Evolutionary conservation across 2,888 invertebrate genomes (phyloP).

Genomic region (Sinodicranocentrus sp.): DNA sequence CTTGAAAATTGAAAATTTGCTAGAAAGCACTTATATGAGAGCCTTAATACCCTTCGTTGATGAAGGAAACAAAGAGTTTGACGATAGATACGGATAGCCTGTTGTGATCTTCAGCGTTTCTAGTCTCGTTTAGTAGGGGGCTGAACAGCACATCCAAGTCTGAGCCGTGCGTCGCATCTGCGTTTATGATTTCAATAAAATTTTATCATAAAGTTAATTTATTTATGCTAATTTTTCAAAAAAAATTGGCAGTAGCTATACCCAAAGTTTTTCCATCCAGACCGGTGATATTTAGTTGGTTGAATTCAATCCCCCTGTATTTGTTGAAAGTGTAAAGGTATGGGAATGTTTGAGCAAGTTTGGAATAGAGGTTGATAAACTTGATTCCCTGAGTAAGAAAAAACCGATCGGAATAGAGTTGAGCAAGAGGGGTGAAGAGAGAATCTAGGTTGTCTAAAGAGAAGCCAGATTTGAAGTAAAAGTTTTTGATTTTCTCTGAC

Average conservation of each 20-base stretch:
- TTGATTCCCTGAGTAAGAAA: conserved; percentile 22
- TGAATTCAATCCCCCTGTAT: conserved; percentile 34
- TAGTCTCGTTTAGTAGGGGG: conserved; percentile 27
- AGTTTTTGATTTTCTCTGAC: conserved; percentile 46
- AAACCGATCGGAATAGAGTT: conserved; percentile 50
- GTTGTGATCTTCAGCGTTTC: conserved; percentile 19
- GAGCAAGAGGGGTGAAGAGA: conserved; percentile 12
- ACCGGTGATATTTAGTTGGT: neutral
- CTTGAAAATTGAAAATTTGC: neutral
- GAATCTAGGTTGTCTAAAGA: conserved; percentile 13
- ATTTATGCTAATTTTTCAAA: neutral
- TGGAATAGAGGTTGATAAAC: conserved; percentile 48
- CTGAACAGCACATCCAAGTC: conserved; percentile 61
- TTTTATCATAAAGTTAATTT: neutral
- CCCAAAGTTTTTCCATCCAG: neutral
- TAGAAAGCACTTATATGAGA: no score
- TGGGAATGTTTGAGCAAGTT: conserved; percentile 40
- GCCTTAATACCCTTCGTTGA: conserved; percentile 50
- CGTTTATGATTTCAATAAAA: neutral
- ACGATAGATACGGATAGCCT: conserved; percentile 34
- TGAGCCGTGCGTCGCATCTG: conserved; percentile 54
- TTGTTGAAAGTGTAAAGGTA: conserved; percentile 57
- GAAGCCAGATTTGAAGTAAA: conserved; percentile 52
- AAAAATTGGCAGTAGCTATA: neutral
- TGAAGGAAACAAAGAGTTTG: conserved; percentile 54